A percentile compares a stretch with the other conserved stretches of the same genome.
phyloP scores from a whole-genome alignment of 1,140 invertebrate species.

The Drosophila micromelanica region DNA sequence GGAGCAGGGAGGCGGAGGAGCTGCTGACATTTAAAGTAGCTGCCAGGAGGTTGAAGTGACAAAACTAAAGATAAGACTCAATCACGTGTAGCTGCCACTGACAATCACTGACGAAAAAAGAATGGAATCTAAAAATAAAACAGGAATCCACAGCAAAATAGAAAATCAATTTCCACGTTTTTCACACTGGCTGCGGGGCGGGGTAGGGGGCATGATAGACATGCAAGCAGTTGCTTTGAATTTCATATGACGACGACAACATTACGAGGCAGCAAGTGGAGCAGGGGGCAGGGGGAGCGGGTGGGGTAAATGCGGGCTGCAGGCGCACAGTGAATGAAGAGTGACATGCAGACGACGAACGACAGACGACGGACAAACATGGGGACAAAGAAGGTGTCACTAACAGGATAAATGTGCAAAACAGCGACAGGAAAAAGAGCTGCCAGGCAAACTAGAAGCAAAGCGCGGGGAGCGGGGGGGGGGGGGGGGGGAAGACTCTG shows the following conservation, averaged over 20 bases:
- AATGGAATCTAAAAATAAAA: constrained; percentile 23
- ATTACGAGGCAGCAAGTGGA: constrained; percentile 11
- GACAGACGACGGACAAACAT: constrained; percentile 38
- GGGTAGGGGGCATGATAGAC: constrained; percentile 15
- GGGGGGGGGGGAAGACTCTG: too few species aligned
- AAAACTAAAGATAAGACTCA: constrained; percentile 83
- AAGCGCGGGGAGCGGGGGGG: background rate
- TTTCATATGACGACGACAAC: constrained; percentile 56
- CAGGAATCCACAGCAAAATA: constrained; percentile 66
- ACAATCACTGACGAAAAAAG: constrained; percentile 49
- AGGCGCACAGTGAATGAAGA: constrained; percentile 63
- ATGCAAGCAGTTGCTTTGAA: constrained; percentile 77
- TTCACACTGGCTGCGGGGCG: constrained; percentile 42
- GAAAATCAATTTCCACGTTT: constrained; percentile 81
- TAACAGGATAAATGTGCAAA: constrained; percentile 81
- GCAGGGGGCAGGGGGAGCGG: background rate
- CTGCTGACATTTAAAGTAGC: constrained; percentile 80
- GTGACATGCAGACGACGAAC: constrained; percentile 63
- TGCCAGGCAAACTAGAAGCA: constrained; percentile 43
- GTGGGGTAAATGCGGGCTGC: too few species aligned
- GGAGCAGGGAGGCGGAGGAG: background rate
- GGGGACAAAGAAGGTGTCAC: constrained; percentile 80
- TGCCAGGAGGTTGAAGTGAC: constrained; percentile 77
- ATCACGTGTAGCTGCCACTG: constrained; percentile 79
- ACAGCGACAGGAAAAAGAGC: constrained; percentile 78